Evolutionary conservation across 2,888 invertebrate genomes (phyloP).

Genomic region (Lasioglossum leucozonium): DNA sequence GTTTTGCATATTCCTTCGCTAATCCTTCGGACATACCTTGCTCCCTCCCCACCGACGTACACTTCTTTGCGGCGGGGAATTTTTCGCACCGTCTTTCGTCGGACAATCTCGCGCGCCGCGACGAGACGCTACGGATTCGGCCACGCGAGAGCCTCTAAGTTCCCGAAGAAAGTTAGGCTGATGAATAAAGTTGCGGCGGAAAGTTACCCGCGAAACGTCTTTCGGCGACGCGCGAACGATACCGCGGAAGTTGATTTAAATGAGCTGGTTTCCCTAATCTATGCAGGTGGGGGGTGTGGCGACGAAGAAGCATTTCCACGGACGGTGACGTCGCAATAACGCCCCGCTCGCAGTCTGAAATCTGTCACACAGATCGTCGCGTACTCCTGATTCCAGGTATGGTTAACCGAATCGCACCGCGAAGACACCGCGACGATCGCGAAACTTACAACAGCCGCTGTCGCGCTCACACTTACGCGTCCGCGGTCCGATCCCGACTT

Average conservation of each 20-base stretch:
- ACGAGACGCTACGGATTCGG: not conserved
- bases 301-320: slow-evolving; percentile 31
- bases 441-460: not conserved
- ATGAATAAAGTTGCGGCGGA: slow-evolving; percentile 55
- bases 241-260: slow-evolving; percentile 58
- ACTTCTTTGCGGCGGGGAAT: not conserved
- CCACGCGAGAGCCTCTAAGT: slow-evolving; percentile 3
- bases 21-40: slow-evolving; percentile 15
- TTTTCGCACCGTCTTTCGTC: slow-evolving; percentile 12
- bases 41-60: not conserved
- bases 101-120: not conserved
- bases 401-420: not conserved
- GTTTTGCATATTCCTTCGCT: slow-evolving; percentile 33
- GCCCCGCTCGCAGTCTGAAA: not conserved
- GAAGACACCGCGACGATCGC: not conserved
- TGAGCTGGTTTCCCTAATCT: slow-evolving; percentile 57
- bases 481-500: too few relatives aligned
- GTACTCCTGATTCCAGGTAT: not conserved
- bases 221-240: slow-evolving; percentile 37
- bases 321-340: slow-evolving; percentile 30
- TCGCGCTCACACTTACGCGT: too few relatives aligned
- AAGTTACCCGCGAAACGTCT: slow-evolving; percentile 49
- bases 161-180: slow-evolving; percentile 48
- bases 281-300: slow-evolving; percentile 43
- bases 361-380: slow-evolving; percentile 15